Base-by-base conservation (phyloP, 2,797 vertebrate genomes). In the Enteromius afrohamiltoni region DNA sequence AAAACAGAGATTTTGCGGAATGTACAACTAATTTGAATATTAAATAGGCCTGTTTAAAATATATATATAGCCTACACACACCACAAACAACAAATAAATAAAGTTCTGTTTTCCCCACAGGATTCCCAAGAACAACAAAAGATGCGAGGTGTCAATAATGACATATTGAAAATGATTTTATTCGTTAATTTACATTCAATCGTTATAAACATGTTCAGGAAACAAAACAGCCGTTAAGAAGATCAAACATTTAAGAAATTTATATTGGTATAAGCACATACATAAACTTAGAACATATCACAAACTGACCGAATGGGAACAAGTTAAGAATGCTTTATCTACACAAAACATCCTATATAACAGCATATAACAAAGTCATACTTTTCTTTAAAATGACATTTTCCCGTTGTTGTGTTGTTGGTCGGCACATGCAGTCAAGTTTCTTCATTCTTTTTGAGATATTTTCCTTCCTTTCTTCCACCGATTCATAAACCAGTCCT, bases 331-430 rank as follows among this genome's bases (percentile, higher is more conserved):
- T 95, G 96, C 94, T 95, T 97, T 95, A 95, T 96, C 96, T 97
- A 98, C 96, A 97, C 97, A 96, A 96, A 98, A 98, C 96, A 97
- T 96, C 95, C 95, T 97, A 97, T 96, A 94, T 95, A 96, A 97
- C 96, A 95, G 93, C 90, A 91, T 94, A 94, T 92, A 93, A 89
- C 92, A 89, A 91, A 90, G 90, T 93, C 90, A 89, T 86, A 92
- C 88, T 92, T 90, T 88, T 90, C 88, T 96, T 94, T 93, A 93
- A 92, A 93, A 95, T 91, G 91, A 93, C 94, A 91, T 90, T 95
- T 91, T 93, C 94, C 93, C 92, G 91, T 91, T 93, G 91, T 90
- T 92, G 93, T 92, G 53, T 23, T 77, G 51, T 9, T 60, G 94
- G 94, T 95, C 95, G 95, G 95, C 95, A 96, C 96, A 97, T 98